Evolutionary conservation across 2,797 vertebrate genomes (phyloP), one percentile per base, ranked within the genome.

Genomic region (Salmo trutta): DNA sequence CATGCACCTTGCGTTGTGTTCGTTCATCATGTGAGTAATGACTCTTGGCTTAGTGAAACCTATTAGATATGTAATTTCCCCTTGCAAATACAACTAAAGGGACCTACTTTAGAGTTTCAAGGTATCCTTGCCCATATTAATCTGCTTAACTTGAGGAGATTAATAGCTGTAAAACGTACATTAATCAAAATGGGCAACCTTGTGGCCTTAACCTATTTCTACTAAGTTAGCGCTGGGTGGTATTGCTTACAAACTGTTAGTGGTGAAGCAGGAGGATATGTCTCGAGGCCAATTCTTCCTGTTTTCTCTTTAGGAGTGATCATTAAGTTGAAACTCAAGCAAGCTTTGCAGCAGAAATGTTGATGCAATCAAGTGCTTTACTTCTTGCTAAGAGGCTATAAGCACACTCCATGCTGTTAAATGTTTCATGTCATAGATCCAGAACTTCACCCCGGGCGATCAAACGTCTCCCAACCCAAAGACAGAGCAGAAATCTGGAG

Each of bases 21-120:
- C 80, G 68, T 79, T 84, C 82, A 67, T 83, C 82, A 68, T 66
- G 70, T 82, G 84, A 85, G 78, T 85, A 89, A 89, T 89, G 86
- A 85, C 77, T 84, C 66, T 70, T 36, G 76, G 76, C 82, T 83
- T 85, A 73, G 79, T 79, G 78, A 85, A 75, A 80, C 68, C 76
- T 82, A 89, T 88, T 85, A 84, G 77, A 77, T 78, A 74, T 83
- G 79, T 75, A 74, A 88, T 85, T 78, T 82, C 81, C 82, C 77
- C 79, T 56, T 62, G 69, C 77, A 74, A 77, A 77, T 78, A 79
- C 62, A 76, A 79, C 75, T 27, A 75, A 75, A 81, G n/a, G 80
- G 75, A 75, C 67, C 75, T 56, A 76, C 69, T 79, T 83, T 68
- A 71, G 66, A 75, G 77, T 81, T 79, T 76, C 78, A 79, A 19